A percentile compares a stretch with the other conserved stretches of the same genome.
Evolutionary conservation across 2,797 vertebrate genomes (phyloP).

Genomic region (Silurus lanzhouensis): DNA sequence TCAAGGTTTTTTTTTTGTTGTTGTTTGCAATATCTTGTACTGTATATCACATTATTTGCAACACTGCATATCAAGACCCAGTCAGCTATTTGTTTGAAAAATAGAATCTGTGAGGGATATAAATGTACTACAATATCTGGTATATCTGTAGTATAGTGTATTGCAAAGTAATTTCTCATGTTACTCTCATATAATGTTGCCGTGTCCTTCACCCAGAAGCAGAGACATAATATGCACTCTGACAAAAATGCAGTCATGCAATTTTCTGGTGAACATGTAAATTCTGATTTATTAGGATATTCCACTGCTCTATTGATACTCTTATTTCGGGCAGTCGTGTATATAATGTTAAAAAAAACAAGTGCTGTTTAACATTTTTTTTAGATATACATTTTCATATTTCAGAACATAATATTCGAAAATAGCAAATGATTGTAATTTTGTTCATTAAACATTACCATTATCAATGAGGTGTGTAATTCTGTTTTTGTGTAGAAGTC

Average conservation of each 20-base stretch:
- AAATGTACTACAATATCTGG: not conserved
- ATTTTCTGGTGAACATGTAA: not conserved
- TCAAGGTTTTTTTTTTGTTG: not conserved
- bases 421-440: not conserved
- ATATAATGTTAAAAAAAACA: not conserved
- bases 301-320: not conserved
- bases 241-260: not conserved
- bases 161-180: constrained; percentile 1
- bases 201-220: not conserved
- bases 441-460: not conserved
- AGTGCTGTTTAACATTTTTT: not conserved
- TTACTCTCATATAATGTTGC: not conserved
- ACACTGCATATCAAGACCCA: not conserved
- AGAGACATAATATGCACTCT: not conserved
- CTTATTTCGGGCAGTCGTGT: not conserved
- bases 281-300: not conserved
- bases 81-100: not conserved
- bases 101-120: not conserved
- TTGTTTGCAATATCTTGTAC: not conserved
- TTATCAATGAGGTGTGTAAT: not conserved
- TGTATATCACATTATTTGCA: not conserved
- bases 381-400: not conserved
- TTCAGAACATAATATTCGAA: not conserved
- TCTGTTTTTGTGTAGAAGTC: not conserved
- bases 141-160: not conserved